phyloP scores from a whole-genome alignment of 1,140 invertebrate genomes.

The Drosophila tani region DNA sequence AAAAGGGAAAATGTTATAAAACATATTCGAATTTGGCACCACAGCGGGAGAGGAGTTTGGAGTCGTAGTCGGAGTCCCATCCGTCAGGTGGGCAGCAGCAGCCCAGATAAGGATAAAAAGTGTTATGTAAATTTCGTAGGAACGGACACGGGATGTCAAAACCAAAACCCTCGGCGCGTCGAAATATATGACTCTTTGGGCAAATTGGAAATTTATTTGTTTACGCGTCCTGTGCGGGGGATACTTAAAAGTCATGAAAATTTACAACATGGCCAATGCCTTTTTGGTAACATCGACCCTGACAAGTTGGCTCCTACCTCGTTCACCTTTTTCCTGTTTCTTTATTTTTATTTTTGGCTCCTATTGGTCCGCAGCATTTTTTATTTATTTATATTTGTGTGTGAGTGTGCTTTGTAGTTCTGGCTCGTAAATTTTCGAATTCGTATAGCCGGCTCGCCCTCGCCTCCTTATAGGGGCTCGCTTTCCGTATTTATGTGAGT shows the following conservation, averaged over 20 bases:
- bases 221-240: conserved; percentile 62
- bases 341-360: conserved; percentile 32
- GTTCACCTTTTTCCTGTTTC: conserved; percentile 20
- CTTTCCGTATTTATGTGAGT: conserved; percentile 71
- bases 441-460: conserved; percentile 55
- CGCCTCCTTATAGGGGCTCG: conserved; percentile 43
- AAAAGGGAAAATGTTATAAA: conserved; percentile 67
- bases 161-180: conserved; percentile 35
- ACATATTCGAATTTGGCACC: conserved; percentile 77
- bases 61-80: conserved; percentile 26
- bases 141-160: conserved; percentile 56
- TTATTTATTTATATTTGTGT: conserved; percentile 48
- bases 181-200: conserved; percentile 77
- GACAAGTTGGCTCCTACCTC: conserved; percentile 49
- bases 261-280: conserved; percentile 74
- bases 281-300: conserved; percentile 55
- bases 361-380: conserved; percentile 68
- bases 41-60: conserved; percentile 45
- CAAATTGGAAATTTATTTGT: conserved; percentile 84
- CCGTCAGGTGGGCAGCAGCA: conserved; percentile 64
- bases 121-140: conserved; percentile 81
- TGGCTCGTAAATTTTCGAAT: conserved; percentile 76
- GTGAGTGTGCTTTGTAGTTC: conserved; percentile 56
- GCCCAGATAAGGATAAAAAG: conserved; percentile 76
- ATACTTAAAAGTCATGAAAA: conserved; percentile 80